Percentiles rank a stretch among this genome's conserved stretches.
Conservation (phyloP, 2,888 invertebrate species). For the Meloe dianella region DNA sequence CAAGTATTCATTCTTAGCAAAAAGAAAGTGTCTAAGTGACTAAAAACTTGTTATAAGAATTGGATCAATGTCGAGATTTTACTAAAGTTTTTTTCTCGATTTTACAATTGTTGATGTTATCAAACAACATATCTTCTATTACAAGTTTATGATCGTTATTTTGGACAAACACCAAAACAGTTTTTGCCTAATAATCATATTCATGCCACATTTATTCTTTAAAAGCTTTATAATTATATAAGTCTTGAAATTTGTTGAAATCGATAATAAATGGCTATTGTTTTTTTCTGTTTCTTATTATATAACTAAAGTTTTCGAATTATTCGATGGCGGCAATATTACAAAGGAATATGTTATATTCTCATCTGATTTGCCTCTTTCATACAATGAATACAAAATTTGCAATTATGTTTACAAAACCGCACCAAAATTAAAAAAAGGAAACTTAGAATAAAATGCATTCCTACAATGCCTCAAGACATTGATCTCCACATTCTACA, state of each 20-base stretch:
- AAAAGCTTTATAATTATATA: constrained; percentile 9
- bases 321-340: background rate
- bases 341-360: background rate
- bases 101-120: background rate
- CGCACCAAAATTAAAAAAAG: background rate
- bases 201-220: constrained; percentile 19
- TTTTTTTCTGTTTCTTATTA: too few relatives aligned
- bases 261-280: constrained; percentile 6
- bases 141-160: constrained; percentile 9
- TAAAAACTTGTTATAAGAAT: too few relatives aligned
- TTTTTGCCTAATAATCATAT: constrained; percentile 18
- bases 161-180: constrained; percentile 16
- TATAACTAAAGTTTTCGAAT: background rate
- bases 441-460: constrained; percentile 1
- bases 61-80: background rate
- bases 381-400: constrained; percentile 10
- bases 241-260: constrained; percentile 5
- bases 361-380: background rate
- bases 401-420: constrained; percentile 11
- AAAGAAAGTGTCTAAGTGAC: too few relatives aligned
- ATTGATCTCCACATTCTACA: background rate
- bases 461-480: constrained; percentile 9
- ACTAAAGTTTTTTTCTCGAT: background rate
- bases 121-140: background rate
- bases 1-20: background rate